Conservation (phyloP, 2,888 invertebrate genomes). For the Amblyjoppa proteus region DNA sequence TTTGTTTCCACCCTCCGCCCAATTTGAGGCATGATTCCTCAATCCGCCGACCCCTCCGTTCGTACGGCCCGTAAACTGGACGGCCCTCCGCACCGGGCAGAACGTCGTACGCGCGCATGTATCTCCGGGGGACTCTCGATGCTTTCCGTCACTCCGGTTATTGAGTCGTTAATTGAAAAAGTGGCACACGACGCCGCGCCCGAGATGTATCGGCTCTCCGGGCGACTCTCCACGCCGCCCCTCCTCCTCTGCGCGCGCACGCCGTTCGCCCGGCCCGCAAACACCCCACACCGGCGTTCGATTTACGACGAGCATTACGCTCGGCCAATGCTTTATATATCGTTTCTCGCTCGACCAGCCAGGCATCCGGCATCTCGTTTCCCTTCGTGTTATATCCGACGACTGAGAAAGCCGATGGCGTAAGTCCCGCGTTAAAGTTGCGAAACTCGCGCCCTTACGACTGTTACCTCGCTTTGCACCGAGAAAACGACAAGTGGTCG, state of each 20-base stretch:
- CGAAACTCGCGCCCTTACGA: too few species aligned
- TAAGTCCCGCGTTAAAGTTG: too few species aligned
- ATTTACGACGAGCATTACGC: constrained; percentile 47
- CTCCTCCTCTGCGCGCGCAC: constrained; percentile 34
- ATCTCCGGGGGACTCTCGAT: constrained; percentile 9
- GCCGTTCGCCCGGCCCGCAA: constrained; percentile 31
- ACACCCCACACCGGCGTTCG: constrained; percentile 15
- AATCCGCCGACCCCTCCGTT: too few species aligned
- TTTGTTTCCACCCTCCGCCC: too few species aligned
- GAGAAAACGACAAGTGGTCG: too few species aligned
- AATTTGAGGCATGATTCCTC: too few species aligned
- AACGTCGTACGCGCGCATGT: background rate
- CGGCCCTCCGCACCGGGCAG: too few species aligned
- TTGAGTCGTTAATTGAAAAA: constrained; percentile 65
- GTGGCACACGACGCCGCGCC: constrained; percentile 55
- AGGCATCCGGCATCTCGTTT: constrained; percentile 44
- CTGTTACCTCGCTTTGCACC: too few species aligned
- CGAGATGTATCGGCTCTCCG: constrained; percentile 34
- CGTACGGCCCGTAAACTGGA: too few species aligned
- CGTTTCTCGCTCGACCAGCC: constrained; percentile 44
- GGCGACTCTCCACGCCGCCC: background rate
- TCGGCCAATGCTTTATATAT: constrained; percentile 35
- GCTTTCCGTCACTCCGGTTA: constrained; percentile 53
- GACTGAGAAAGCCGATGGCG: too few species aligned
- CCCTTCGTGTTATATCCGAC: background rate